A percentile compares a stretch with the other conserved stretches of the same genome.
Evolutionary conservation across 2,888 invertebrate species (phyloP).

Genomic region (Xanthia icteritia): DNA sequence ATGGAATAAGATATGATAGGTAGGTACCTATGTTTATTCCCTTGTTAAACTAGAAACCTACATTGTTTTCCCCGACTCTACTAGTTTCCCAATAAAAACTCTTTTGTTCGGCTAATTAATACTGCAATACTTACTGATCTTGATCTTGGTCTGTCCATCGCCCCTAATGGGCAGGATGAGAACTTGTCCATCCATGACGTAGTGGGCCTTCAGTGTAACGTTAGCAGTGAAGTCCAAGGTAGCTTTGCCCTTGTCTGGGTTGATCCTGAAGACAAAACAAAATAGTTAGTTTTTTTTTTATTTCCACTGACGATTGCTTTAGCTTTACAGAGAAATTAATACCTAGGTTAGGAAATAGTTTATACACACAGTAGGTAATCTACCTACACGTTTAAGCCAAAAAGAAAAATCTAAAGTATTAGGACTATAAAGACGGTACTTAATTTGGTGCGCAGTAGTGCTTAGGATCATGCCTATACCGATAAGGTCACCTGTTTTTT

Average conservation of each 20-base stretch:
- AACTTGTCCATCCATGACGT: conserved; percentile 88
- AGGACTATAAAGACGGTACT: background rate
- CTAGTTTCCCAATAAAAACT: background rate
- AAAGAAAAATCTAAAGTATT: background rate
- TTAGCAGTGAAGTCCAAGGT: conserved; percentile 87
- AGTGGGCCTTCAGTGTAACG: conserved; percentile 87
- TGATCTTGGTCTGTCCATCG: conserved; percentile 87
- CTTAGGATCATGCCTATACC: background rate
- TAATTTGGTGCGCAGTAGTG: background rate
- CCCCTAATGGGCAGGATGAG: conserved; percentile 89
- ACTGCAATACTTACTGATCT: conserved; percentile 87
- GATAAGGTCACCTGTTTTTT: too few species aligned
- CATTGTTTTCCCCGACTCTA: background rate
- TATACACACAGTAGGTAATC: too few species aligned
- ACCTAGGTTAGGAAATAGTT: background rate
- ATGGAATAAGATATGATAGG: background rate
- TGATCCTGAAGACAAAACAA: conserved; percentile 74
- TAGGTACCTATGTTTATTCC: background rate
- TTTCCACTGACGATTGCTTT: background rate
- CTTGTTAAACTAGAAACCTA: background rate
- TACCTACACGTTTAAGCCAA: background rate
- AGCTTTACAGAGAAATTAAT: background rate
- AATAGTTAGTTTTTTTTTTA: background rate
- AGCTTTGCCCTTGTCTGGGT: conserved; percentile 80
- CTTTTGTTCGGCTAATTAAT: background rate